A percentile compares a stretch with the other conserved stretches of the same genome.
phyloP scores from a whole-genome alignment of 2,888 invertebrate species.

The Apotomis betuletana region DNA sequence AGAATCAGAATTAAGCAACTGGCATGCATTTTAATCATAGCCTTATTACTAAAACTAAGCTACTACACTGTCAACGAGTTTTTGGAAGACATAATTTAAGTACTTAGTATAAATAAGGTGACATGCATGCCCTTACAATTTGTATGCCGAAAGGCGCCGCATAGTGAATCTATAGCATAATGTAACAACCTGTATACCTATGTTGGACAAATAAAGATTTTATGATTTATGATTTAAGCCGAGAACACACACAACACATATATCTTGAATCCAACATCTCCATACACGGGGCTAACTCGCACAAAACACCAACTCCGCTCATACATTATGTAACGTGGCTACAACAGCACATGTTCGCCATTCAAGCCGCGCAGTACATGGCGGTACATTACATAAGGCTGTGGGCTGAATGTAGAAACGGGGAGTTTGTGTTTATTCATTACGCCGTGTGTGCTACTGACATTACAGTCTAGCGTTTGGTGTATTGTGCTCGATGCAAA shows the following conservation, averaged over 20 bases:
- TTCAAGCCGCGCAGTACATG: constrained; percentile 44
- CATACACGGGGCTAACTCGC: constrained; percentile 11
- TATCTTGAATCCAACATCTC: neutral
- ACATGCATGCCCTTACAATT: too few species aligned
- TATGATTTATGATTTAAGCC: too few species aligned
- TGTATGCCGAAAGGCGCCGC: too few species aligned
- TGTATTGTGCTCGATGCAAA: neutral
- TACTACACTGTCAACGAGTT: too few species aligned
- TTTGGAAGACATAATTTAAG: too few species aligned
- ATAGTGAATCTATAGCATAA: too few species aligned
- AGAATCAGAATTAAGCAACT: too few species aligned
- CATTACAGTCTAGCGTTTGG: too few species aligned
- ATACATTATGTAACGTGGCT: constrained; percentile 46
- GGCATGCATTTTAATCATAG: too few species aligned
- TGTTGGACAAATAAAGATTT: too few species aligned
- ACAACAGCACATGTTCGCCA: constrained; percentile 48
- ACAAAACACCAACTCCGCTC: constrained; percentile 37
- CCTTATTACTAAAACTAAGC: neutral
- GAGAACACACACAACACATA: neutral
- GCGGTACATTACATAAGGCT: constrained; percentile 26
- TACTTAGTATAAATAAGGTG: too few species aligned
- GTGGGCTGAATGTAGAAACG: constrained; percentile 19
- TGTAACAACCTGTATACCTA: too few species aligned
- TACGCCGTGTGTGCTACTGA: neutral
- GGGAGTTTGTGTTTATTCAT: constrained; percentile 16